Conservation (phyloP, 2,113 vertebrate genomes). For the Rhinopomastus cyanomelas region DNA sequence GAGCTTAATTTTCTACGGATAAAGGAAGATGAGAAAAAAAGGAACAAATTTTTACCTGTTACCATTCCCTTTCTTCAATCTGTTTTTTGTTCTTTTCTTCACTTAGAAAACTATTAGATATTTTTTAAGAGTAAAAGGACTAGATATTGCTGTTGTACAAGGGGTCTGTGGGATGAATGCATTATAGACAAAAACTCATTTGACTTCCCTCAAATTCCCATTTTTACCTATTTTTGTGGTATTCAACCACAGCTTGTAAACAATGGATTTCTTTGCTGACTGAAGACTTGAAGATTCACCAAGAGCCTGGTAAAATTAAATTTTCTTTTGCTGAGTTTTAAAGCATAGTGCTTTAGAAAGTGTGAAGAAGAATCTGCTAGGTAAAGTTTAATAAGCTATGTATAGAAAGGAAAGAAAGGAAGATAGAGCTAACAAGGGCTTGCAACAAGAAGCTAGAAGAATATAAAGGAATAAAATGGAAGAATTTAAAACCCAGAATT, state of each 20-base stretch:
- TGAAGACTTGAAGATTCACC: background rate
- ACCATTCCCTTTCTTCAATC: background rate
- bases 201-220: background rate
- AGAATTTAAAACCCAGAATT: background rate
- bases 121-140: background rate
- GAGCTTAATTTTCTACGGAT: background rate
- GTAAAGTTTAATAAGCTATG: background rate
- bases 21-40: background rate
- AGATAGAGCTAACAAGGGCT: background rate
- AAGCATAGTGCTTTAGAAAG: background rate
- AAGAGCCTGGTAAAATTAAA: background rate
- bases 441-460: background rate
- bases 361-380: background rate
- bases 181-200: constrained; percentile 30
- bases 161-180: background rate
- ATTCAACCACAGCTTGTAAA: background rate
- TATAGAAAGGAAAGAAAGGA: background rate
- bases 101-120: background rate
- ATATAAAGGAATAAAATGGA: background rate
- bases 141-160: background rate
- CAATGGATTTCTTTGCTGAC: background rate
- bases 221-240: constrained; percentile 6
- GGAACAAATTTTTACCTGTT: background rate
- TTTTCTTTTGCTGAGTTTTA: background rate
- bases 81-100: background rate